phyloP scores from a whole-genome alignment of 2,888 invertebrate species.

The Physocephala rufipes region DNA sequence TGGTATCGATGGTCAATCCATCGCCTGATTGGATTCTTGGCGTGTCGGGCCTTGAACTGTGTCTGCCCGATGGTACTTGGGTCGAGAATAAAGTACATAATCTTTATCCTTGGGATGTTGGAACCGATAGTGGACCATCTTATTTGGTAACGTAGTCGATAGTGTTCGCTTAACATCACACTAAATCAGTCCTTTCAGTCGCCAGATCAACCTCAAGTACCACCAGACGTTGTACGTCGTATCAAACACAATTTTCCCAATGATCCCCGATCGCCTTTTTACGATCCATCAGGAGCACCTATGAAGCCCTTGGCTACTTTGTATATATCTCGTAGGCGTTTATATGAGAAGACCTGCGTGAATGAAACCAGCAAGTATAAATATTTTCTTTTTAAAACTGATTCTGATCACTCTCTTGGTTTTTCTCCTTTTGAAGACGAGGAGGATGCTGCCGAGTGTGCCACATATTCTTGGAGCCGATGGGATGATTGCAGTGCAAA shows the following conservation, averaged over 20 bases:
- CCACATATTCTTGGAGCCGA: conserved; percentile 65
- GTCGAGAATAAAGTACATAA: conserved; percentile 81
- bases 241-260: conserved; percentile 87
- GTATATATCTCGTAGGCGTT: conserved; percentile 79
- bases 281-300: conserved; percentile 76
- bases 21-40: conserved; percentile 99
- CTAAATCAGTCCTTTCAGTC: conserved; percentile 68
- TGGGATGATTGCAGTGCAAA: conserved; percentile 68
- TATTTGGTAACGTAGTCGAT: conserved; percentile 71
- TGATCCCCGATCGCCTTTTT: conserved; percentile 91
- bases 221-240: conserved; percentile 84
- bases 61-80: conserved; percentile 92
- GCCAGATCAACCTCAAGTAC: conserved; percentile 83
- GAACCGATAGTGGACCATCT: conserved; percentile 90
- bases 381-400: background rate
- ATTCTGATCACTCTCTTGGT: conserved; percentile 1
- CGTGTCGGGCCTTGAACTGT: conserved; percentile 89
- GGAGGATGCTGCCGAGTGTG: conserved; percentile 63
- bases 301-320: conserved; percentile 92
- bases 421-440: conserved; percentile 56
- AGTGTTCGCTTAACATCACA: background rate
- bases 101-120: conserved; percentile 94
- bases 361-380: conserved; percentile 57
- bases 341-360: conserved; percentile 83
- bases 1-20: conserved; percentile 95